These are phyloP conservation scores for Macrobrachium nipponense DNA, from an alignment of 1,140 invertebrate genomes.

Conservation along the genomic window DNA sequence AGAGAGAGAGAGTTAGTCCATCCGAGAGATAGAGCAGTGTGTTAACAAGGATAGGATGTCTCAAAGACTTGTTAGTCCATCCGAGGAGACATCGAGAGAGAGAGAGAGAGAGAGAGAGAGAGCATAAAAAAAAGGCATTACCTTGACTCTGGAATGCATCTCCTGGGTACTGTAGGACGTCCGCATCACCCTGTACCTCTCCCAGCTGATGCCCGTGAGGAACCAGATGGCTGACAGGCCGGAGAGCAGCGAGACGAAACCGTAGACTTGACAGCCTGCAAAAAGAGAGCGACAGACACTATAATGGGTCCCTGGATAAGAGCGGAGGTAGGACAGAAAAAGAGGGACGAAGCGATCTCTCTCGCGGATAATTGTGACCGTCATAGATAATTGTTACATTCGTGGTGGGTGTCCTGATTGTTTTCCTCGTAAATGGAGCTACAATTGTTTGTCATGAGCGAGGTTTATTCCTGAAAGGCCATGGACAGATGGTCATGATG, in stretches of 20 bases:
- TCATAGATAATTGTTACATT: too few relatives aligned
- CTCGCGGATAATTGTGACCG: too few relatives aligned
- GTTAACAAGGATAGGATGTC: too few relatives aligned
- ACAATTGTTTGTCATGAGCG: too few relatives aligned
- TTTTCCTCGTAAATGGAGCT: too few relatives aligned
- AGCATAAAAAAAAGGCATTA: neutral
- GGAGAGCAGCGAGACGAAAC: conserved; percentile 34
- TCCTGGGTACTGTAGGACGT: conserved; percentile 16
- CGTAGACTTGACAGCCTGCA: conserved; percentile 46
- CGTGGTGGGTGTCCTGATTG: too few relatives aligned
- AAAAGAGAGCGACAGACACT: neutral
- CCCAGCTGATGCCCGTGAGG: conserved; percentile 51
- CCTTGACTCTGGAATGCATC: conserved; percentile 13
- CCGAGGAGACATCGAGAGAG: too few relatives aligned
- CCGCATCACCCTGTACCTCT: conserved; percentile 40
- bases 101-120: neutral
- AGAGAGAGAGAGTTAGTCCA: too few relatives aligned
- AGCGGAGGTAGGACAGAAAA: neutral
- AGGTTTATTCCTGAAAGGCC: too few relatives aligned
- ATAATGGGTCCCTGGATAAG: neutral
- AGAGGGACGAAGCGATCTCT: neutral
- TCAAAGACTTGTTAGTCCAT: too few relatives aligned
- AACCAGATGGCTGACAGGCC: conserved; percentile 55
- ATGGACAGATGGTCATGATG: too few relatives aligned
- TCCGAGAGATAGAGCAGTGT: too few relatives aligned